Base-by-base conservation (phyloP, 2,113 vertebrate genomes). In the Anhinga rufa region DNA sequence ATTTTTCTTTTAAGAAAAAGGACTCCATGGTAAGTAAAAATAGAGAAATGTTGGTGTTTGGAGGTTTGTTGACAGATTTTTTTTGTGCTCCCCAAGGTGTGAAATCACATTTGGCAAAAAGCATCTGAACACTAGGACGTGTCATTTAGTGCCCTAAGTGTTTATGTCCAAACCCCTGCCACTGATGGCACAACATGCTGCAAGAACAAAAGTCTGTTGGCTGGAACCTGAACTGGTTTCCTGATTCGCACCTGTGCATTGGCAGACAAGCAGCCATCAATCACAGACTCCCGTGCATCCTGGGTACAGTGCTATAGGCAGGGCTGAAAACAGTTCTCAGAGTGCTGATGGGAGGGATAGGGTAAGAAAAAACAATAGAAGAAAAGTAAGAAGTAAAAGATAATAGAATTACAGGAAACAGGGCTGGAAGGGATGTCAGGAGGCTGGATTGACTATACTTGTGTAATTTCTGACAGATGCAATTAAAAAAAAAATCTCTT, bases 71-170 rank as follows among this genome's bases (percentile, higher is more conserved):
- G 31, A 44, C 26, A 86, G 77, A 19, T 74, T 51, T 29, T 64
- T 87, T 51, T 62, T 86, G 57, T 88, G 64, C 42, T 88, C 34
- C 29, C 36, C 65, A 75, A 75, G 82, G 54, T 90, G 81, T 92
- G 93, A 96, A 96, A 86, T 96, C 72, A 74, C 61, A 65, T 51
- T 87, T 97, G 88, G 91, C 79, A 86, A 82, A 90, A 66, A 70
- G 32, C 54, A n/a, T 82, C 70, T 62, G 62, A 89, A 58, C 48
- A 20, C 52, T 72, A 34, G n/a, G 71, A 52, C 0, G 3, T 77
- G 93, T 95, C 55, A 77, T 77, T 78, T 79, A 75, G 82, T 88
- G 49, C 71, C 57, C 61, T 70, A 18, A 55, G 55, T 52, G 79
- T 93, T 96, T 91, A 70, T 6, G 4, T 89, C 82, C 77, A 92